Evolutionary conservation across 2,113 vertebrate genomes (phyloP), one percentile per base, ranked within the genome.

Genomic region (Ammodytes marinus): DNA sequence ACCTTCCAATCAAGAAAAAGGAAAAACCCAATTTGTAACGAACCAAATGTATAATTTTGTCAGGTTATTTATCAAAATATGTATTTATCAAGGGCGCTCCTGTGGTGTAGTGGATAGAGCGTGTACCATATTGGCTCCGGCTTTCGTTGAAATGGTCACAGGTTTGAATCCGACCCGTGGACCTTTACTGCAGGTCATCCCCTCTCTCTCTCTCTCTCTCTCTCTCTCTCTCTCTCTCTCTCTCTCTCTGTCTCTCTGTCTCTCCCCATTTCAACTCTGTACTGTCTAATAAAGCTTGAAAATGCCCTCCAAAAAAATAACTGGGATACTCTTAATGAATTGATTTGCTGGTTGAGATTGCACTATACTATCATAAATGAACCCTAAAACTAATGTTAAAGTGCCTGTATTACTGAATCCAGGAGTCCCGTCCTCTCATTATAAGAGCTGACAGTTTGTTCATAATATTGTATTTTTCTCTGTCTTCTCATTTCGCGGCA

Each of bases 381-480:
- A 53, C 47, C n/a, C n/a, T n/a, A n/a, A n/a, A n/a, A n/a, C n/a
- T n/a, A n/a, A n/a, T n/a, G n/a, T n/a, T n/a, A n/a, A n/a, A n/a
- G n/a, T n/a, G n/a, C n/a, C n/a, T n/a, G n/a, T n/a, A n/a, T n/a
- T 67, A 43, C 49, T 72, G 13, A 60, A 68, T 39, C 54, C 40
- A 35, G 7, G 4, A 42, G 17, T 43, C 52, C 45, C 3, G 1
- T 64, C 4, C 57, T 15, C 5, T 46, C 19, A 57, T 50, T 45
- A 37, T n/a, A 37, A 60, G 5, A 70, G 50, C 35, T 43, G 50
- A 64, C 50, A 64, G 2, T 45, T 50, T 17, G 39, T 60, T 66
- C 59, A 60, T 54, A 15, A 27, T 27, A 27, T 27, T 66, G 15
- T 19, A 52, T 66, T 17, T 66, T 17, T 42, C 69, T 52, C 42